Evolutionary conservation across 2,113 vertebrate genomes (phyloP).

Genomic region (Callocephalon fimbriatum): DNA sequence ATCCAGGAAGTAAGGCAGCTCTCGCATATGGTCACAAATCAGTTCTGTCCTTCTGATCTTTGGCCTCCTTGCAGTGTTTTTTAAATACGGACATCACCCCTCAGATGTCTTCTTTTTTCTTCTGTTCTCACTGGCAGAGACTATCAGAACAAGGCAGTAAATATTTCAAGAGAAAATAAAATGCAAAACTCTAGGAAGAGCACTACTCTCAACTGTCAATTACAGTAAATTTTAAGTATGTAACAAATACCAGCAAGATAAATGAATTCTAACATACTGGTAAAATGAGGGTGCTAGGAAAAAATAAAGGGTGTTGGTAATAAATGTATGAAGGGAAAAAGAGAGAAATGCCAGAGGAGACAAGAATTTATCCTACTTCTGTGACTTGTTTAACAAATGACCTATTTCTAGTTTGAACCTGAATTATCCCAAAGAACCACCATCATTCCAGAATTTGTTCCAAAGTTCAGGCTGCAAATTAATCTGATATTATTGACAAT

Average conservation of each 20-base stretch:
- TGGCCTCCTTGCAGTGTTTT: background rate
- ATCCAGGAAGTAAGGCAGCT: background rate
- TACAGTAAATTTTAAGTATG: slow-evolving; percentile 41
- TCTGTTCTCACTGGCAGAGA: background rate
- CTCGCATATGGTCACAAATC: background rate
- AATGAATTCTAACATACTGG: background rate
- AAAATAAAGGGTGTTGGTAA: background rate
- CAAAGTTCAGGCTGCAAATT: background rate
- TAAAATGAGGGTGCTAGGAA: background rate
- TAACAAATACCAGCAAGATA: background rate
- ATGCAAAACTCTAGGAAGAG: background rate
- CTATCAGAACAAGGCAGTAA: slow-evolving; percentile 31
- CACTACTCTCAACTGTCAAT: slow-evolving; percentile 43
- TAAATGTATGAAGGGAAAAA: background rate
- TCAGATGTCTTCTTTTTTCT: background rate
- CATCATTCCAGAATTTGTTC: background rate
- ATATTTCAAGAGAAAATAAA: slow-evolving; percentile 41
- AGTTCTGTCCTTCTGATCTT: background rate
- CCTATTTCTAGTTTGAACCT: background rate
- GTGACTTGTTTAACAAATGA: background rate
- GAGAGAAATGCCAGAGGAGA: background rate
- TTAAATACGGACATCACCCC: background rate
- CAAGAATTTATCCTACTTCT: background rate
- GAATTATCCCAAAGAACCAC: background rate
- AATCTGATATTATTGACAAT: background rate